Evolutionary conservation across 2,888 invertebrate genomes (phyloP).

Genomic region (Tiliacea aurago): DNA sequence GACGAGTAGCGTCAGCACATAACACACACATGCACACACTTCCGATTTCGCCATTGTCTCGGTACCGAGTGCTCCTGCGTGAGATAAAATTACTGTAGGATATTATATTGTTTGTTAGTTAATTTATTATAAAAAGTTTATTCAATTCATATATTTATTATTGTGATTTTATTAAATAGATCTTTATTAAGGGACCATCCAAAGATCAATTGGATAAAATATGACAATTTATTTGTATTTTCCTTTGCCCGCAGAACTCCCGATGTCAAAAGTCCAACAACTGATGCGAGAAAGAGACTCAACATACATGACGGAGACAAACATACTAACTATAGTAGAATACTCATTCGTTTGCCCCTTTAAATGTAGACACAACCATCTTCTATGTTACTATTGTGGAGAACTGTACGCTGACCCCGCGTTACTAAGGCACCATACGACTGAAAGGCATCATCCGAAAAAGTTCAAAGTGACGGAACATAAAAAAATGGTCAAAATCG

Average conservation of each 20-base stretch:
- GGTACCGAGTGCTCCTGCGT: too few species aligned
- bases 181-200: neutral
- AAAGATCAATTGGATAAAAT: neutral
- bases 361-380: slow-evolving; percentile 84
- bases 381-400: slow-evolving; percentile 85
- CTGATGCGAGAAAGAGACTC: slow-evolving; percentile 83
- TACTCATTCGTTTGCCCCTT: slow-evolving; percentile 84
- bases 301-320: slow-evolving; percentile 83
- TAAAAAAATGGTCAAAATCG: slow-evolving; percentile 85
- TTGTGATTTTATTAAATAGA: neutral
- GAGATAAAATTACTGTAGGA: too few species aligned
- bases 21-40: too few species aligned
- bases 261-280: slow-evolving; percentile 83
- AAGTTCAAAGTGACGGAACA: slow-evolving; percentile 83
- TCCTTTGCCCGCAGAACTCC: slow-evolving; percentile 70
- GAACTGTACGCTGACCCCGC: slow-evolving; percentile 76
- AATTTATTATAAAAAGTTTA: neutral
- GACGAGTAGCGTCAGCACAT: too few species aligned
- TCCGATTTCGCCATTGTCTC: too few species aligned
- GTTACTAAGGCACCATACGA: slow-evolving; percentile 74
- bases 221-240: neutral
- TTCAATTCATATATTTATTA: neutral
- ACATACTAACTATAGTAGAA: slow-evolving; percentile 82
- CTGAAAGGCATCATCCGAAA: slow-evolving; percentile 74
- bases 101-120: too few species aligned